phyloP scores from a whole-genome alignment of 2,888 invertebrate species.

The Camponotus fellah region DNA sequence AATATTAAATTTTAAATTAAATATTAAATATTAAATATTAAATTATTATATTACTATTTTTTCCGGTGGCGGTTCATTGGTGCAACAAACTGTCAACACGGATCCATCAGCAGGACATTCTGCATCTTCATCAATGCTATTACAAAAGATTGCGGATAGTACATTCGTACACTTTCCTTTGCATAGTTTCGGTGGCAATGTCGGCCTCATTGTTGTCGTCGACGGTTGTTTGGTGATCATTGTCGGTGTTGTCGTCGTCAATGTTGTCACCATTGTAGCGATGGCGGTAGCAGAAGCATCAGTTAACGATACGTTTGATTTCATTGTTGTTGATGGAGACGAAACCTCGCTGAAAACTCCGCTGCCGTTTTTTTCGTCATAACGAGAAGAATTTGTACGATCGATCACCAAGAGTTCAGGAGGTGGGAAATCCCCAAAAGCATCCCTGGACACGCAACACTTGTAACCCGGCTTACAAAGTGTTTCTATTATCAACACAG shows the following conservation, averaged over 20 bases:
- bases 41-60: slow-evolving; percentile 72
- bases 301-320: slow-evolving; percentile 59
- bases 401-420: slow-evolving; percentile 92
- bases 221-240: slow-evolving; percentile 68
- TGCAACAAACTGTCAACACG: slow-evolving; percentile 88
- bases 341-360: slow-evolving; percentile 59
- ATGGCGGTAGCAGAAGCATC: slow-evolving; percentile 24
- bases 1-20: slow-evolving; percentile 20
- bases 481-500: slow-evolving; percentile 91
- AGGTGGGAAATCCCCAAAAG: slow-evolving; percentile 90
- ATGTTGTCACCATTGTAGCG: slow-evolving; percentile 76
- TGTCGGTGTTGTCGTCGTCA: slow-evolving; percentile 80
- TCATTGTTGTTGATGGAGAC: slow-evolving; percentile 56
- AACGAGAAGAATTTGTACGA: slow-evolving; percentile 84
- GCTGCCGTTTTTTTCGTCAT: slow-evolving; percentile 73
- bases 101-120: slow-evolving; percentile 87
- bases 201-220: slow-evolving; percentile 78
- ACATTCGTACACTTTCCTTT: slow-evolving; percentile 95
- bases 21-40: slow-evolving; percentile 27
- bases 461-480: slow-evolving; percentile 92
- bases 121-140: slow-evolving; percentile 93
- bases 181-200: slow-evolving; percentile 88
- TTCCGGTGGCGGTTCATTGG: slow-evolving; percentile 87
- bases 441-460: slow-evolving; percentile 94
- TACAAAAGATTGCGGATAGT: slow-evolving; percentile 94